phyloP scores from a whole-genome alignment of 2,888 invertebrate species.

The Uloborus plumipes region DNA sequence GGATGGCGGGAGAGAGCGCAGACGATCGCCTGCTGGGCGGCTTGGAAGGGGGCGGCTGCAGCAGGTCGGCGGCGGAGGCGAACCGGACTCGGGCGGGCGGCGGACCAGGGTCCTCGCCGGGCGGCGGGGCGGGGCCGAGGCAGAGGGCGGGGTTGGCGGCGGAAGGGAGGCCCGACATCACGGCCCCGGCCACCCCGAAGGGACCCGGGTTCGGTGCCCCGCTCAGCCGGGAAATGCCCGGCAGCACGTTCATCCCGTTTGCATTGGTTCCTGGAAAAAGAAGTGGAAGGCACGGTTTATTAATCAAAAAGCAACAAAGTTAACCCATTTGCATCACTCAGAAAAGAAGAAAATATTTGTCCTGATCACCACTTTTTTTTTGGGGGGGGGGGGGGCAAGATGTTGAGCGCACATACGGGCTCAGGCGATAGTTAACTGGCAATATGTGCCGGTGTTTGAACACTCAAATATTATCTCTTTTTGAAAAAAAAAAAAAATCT shows the following conservation, averaged over 20 bases:
- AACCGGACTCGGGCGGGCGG: not conserved
- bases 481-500: too few species aligned
- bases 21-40: constrained; percentile 43
- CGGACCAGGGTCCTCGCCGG: not conserved
- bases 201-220: constrained; percentile 9
- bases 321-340: too few species aligned
- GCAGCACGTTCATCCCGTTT: constrained; percentile 41
- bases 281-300: too few species aligned
- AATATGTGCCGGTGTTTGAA: too few species aligned
- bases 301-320: too few species aligned
- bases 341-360: too few species aligned
- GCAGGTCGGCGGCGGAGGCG: not conserved
- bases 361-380: too few species aligned
- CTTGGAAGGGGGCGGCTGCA: constrained; percentile 27
- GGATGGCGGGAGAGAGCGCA: constrained; percentile 44
- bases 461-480: too few species aligned
- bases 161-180: constrained; percentile 48
- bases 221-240: constrained; percentile 27
- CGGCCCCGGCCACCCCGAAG: constrained; percentile 42
- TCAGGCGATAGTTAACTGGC: too few species aligned
- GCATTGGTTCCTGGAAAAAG: constrained; percentile 24
- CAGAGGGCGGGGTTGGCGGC: constrained; percentile 21
- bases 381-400: too few species aligned
- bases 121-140: constrained; percentile 8
- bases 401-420: too few species aligned